Evolutionary conservation across 2,113 vertebrate species (phyloP).

Genomic region (Hyperopisus bebe): DNA sequence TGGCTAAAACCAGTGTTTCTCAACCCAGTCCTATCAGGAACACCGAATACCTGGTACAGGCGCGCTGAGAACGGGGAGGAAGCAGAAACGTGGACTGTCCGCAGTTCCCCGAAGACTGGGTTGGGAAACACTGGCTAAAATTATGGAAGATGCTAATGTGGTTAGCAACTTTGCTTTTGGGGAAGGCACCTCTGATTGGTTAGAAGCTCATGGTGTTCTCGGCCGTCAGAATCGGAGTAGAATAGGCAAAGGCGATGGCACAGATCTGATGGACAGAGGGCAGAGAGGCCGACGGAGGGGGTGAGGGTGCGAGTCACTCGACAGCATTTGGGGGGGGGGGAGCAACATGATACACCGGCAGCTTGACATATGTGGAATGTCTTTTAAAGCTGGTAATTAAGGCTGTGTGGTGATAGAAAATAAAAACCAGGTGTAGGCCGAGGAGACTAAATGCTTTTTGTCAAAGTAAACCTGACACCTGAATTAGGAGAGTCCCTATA

Average conservation of each 20-base stretch:
- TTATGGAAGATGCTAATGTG: too few species aligned
- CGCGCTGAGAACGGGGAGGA: too few species aligned
- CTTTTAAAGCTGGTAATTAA: background rate
- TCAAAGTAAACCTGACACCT: background rate
- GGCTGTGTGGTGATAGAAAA: background rate
- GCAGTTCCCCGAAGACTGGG: too few species aligned
- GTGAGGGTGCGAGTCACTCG: background rate
- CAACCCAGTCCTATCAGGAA: too few species aligned
- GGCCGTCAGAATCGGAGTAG: background rate
- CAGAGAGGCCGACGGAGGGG: background rate
- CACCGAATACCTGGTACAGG: too few species aligned
- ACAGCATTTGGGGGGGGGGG: too few species aligned
- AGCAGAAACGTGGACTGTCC: too few species aligned
- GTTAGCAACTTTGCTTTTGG: background rate
- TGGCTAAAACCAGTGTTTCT: background rate
- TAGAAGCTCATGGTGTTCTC: background rate
- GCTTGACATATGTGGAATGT: background rate
- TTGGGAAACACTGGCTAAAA: too few species aligned
- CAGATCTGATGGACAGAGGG: background rate
- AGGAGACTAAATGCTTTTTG: background rate
- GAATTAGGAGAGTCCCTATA: background rate
- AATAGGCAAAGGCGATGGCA: background rate
- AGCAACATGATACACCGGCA: too few species aligned
- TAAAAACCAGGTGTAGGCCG: background rate
- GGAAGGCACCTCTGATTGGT: background rate